These are phyloP conservation scores for Cheilosia vernalis DNA, from an alignment of 2,888 invertebrate species.

Conservation along the genomic window DNA sequence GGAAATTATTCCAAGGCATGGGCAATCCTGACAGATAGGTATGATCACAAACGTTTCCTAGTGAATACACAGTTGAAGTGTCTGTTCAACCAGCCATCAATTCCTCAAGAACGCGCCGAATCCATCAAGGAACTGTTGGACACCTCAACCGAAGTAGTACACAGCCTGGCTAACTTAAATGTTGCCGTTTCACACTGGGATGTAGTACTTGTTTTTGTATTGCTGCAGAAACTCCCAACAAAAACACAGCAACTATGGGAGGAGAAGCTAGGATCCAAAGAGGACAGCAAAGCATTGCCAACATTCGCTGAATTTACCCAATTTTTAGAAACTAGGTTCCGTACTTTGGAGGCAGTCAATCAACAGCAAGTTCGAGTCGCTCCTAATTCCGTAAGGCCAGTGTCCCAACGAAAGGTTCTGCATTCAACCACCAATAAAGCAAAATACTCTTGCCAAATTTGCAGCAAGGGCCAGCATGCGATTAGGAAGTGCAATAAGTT, in stretches of 20 bases:
- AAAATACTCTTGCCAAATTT: conserved; percentile 8
- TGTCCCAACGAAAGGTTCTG: background rate
- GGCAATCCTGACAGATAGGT: background rate
- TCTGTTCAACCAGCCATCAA: background rate
- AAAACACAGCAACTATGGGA: too few species aligned
- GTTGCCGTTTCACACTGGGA: background rate
- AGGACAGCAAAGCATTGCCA: too few species aligned
- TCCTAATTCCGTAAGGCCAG: background rate
- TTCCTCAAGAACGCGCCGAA: background rate
- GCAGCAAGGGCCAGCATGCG: conserved; percentile 8
- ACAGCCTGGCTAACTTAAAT: background rate
- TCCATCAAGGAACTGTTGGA: conserved; percentile 1
- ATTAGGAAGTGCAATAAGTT: conserved; percentile 3
- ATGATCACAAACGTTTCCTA: background rate
- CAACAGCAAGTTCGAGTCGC: background rate
- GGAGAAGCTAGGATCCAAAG: too few species aligned
- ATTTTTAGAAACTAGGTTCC: background rate
- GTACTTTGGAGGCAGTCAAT: background rate
- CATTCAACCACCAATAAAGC: background rate
- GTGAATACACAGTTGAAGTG: background rate
- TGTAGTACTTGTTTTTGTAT: background rate
- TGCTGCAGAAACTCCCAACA: background rate
- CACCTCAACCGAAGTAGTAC: background rate
- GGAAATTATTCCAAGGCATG: conserved; percentile 2
- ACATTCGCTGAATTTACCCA: too few species aligned